Percentiles rank a stretch among this genome's conserved stretches.
phyloP scores from a whole-genome alignment of 1,140 invertebrate species.

The Drosophila orosa region DNA sequence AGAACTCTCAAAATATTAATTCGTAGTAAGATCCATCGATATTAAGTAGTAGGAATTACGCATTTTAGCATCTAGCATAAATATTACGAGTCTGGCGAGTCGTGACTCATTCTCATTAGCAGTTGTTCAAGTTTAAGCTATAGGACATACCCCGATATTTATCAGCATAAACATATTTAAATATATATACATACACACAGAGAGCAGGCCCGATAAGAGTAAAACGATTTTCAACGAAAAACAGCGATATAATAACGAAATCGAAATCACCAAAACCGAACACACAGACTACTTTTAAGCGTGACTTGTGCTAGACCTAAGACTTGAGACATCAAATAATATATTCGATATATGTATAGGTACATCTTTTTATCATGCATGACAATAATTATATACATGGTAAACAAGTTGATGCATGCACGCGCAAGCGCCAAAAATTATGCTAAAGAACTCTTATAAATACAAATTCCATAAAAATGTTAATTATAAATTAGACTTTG shows the following conservation, averaged over 20 bases:
- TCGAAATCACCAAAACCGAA: conserved; percentile 49
- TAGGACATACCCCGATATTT: conserved; percentile 71
- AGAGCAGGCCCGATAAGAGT: conserved; percentile 52
- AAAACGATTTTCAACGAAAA: conserved; percentile 53
- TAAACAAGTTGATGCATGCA: conserved; percentile 43
- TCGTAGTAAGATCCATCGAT: conserved; percentile 70
- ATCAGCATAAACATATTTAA: conserved; percentile 23
- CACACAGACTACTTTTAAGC: conserved; percentile 51
- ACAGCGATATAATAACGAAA: conserved; percentile 35
- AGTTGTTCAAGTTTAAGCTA: conserved; percentile 82
- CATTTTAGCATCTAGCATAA: conserved; percentile 81
- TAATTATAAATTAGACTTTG: conserved; percentile 65
- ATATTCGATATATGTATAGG: conserved; percentile 46
- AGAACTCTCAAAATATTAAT: conserved; percentile 70
- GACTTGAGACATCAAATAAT: conserved; percentile 37
- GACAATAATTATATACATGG: conserved; percentile 75
- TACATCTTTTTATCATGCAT: conserved; percentile 75
- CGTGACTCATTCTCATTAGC: conserved; percentile 80
- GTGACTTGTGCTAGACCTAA: conserved; percentile 72
- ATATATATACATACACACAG: conserved; percentile 19
- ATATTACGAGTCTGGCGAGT: conserved; percentile 80
- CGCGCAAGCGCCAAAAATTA: conserved; percentile 75
- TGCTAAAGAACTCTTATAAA: conserved; percentile 57
- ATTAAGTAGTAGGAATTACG: conserved; percentile 82
- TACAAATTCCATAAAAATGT: conserved; percentile 48